Evolutionary conservation across 2,888 invertebrate genomes (phyloP).

Genomic region (Andrena haemorrhoa): DNA sequence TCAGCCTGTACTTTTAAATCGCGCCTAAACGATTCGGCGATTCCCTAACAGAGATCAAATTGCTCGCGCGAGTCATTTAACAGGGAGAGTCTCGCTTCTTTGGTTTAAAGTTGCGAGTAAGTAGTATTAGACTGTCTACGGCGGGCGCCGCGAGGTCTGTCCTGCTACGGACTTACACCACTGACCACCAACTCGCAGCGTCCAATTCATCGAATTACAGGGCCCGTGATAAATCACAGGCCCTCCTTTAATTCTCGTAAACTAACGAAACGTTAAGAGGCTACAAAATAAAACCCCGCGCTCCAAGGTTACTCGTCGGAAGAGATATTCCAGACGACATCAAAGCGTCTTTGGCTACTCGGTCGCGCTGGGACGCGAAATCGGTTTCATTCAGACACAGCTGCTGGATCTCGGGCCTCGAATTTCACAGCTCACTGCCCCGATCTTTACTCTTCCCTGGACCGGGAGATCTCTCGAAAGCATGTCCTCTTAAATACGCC

Average conservation of each 20-base stretch:
- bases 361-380: constrained; percentile 21
- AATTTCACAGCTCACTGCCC: constrained; percentile 45
- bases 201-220: too few relatives aligned
- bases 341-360: constrained; percentile 1
- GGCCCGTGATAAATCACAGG: too few relatives aligned
- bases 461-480: constrained; percentile 25
- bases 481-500: not conserved
- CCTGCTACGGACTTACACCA: too few relatives aligned
- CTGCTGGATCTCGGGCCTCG: constrained; percentile 46
- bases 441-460: constrained; percentile 34
- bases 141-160: too few relatives aligned
- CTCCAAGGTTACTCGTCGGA: constrained; percentile 14
- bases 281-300: not conserved
- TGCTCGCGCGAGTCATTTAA: not conserved
- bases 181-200: too few relatives aligned
- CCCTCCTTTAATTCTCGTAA: too few relatives aligned
- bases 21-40: not conserved
- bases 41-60: not conserved
- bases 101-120: too few relatives aligned
- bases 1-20: not conserved
- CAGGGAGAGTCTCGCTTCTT: not conserved
- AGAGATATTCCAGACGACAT: not conserved
- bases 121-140: too few relatives aligned
- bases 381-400: constrained; percentile 49
- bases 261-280: not conserved